Evolutionary conservation across 2,888 invertebrate genomes (phyloP).

Genomic region (Geophilus truncorum): DNA sequence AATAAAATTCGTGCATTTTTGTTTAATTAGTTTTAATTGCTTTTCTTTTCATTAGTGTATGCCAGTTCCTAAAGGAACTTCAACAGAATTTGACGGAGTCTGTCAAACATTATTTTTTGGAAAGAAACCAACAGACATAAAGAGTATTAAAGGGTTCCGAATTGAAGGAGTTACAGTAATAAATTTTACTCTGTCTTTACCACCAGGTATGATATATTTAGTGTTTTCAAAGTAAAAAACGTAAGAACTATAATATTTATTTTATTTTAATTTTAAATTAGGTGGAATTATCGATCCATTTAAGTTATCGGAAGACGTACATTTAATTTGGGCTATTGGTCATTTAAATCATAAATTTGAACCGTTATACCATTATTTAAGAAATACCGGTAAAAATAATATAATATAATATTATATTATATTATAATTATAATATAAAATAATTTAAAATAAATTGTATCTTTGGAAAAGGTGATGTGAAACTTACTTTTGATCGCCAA

Average conservation of each 20-base stretch:
- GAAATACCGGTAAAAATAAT: constrained; percentile 25
- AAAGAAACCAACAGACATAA: not conserved
- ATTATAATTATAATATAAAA: not conserved
- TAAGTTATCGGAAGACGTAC: not conserved
- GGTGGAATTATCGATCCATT: constrained; percentile 5
- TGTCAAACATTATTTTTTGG: not conserved
- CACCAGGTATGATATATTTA: not conserved
- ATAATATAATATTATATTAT: not conserved
- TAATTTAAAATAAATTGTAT: not conserved
- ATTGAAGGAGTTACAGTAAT: not conserved
- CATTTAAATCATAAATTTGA: constrained; percentile 67
- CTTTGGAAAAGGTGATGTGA: constrained; percentile 37
- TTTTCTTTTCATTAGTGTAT: not conserved
- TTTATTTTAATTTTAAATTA: not conserved
- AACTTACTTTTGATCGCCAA: constrained; percentile 62
- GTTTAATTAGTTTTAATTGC: not conserved
- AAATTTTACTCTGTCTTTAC: constrained; percentile 28
- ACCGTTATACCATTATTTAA: constrained; percentile 67
- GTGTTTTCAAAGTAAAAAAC: too few species aligned
- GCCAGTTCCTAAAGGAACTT: not conserved
- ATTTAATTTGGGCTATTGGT: constrained; percentile 76
- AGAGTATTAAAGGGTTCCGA: not conserved
- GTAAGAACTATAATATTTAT: not conserved
- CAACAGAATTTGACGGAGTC: not conserved
- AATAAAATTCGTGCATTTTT: too few species aligned